phyloP scores from a whole-genome alignment of 2,797 vertebrate species.

The Capromys pilorides region DNA sequence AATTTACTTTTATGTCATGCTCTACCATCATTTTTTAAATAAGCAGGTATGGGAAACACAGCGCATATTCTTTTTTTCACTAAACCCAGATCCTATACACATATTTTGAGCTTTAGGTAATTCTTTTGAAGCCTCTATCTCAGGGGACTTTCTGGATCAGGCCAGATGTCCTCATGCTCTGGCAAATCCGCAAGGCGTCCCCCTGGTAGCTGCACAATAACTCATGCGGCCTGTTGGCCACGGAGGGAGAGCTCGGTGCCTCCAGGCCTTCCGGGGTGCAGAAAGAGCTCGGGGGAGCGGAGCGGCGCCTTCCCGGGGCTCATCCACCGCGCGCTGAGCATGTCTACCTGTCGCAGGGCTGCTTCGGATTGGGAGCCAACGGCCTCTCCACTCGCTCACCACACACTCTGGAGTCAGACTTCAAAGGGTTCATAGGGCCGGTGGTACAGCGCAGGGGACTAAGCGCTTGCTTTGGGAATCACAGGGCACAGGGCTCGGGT shows the following conservation, averaged over 20 bases:
- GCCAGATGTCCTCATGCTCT: not conserved
- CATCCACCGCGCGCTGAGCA: not conserved
- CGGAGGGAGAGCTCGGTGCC: not conserved
- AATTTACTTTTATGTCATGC: not conserved
- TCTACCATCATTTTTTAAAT: not conserved
- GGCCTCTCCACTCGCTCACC: not conserved
- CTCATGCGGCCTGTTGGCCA: not conserved
- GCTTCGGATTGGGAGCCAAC: not conserved
- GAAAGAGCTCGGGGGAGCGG: not conserved
- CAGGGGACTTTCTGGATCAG: not conserved
- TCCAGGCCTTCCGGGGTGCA: not conserved
- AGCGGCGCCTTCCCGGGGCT: not conserved
- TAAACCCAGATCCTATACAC: not conserved
- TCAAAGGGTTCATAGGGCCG: not conserved
- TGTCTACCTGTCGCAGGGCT: not conserved
- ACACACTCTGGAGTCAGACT: accelerated
- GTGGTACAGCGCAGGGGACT: too few relatives aligned
- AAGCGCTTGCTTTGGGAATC: too few relatives aligned
- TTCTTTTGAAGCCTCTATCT: not conserved
- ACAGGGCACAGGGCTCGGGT: too few relatives aligned
- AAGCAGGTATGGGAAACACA: not conserved
- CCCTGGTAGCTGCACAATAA: not conserved
- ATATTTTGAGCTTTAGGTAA: not conserved
- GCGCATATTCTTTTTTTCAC: not conserved
- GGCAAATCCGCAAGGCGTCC: not conserved